Evolutionary conservation across 2,113 vertebrate genomes (phyloP).

Genomic region (Ailurus styani): DNA sequence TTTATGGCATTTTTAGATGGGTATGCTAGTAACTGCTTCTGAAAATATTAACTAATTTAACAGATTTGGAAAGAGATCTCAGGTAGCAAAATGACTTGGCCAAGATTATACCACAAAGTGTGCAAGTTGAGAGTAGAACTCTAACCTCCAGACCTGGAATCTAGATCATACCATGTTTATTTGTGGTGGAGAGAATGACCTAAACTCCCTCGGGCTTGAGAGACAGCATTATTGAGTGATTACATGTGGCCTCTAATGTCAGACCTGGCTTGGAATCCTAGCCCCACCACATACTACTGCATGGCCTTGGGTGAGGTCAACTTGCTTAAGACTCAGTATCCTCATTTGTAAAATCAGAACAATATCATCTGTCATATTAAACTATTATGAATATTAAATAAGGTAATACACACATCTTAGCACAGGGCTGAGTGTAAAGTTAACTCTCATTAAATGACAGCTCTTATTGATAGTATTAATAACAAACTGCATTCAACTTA

Average conservation of each 20-base stretch:
- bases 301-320: neutral
- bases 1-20: neutral
- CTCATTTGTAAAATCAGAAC: neutral
- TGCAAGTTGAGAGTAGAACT: neutral
- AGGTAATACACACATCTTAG: conserved; percentile 2
- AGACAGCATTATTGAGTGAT: neutral
- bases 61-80: conserved; percentile 39
- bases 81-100: conserved; percentile 16
- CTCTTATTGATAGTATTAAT: neutral
- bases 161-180: neutral
- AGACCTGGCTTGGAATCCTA: neutral
- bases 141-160: neutral
- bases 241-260: neutral
- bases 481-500: conserved; percentile 7
- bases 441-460: neutral
- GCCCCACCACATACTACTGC: neutral
- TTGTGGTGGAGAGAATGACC: neutral
- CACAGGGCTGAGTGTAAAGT: neutral
- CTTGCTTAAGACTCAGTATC: neutral
- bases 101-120: neutral
- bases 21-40: conserved; percentile 12
- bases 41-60: conserved; percentile 29
- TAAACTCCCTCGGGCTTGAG: neutral
- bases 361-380: neutral
- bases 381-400: neutral